Base-by-base conservation (phyloP, 2,113 vertebrate species). In the Tinamus guttatus region DNA sequence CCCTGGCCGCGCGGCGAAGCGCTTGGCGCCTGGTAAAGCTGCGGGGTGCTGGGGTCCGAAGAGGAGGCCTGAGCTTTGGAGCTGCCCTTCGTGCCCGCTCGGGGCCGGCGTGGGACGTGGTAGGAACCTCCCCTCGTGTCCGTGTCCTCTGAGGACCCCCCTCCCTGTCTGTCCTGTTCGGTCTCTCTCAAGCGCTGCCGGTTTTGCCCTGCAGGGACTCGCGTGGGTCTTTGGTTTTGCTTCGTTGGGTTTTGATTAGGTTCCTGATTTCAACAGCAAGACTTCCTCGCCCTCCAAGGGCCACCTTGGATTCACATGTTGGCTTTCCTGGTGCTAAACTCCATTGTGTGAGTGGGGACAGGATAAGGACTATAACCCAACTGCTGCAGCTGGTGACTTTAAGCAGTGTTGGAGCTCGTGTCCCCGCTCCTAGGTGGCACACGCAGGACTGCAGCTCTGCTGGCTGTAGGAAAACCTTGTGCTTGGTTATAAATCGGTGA, bases 31-130 rank as follows among this genome's bases (percentile, higher is more conserved):
- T 11, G 49, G 49, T 41, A 34, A 13, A 0, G 3, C 40, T 2
- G 1, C 0, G 0, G 7, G 2, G 14, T 9, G 21, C 25, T 70
- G 0, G 0, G 20, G 13, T 76, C 69, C 38, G 0, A 3, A 34
- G 65, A 59, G 58, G 73, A 83, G 60, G 30, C 45, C 73, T 60
- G 51, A 52, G 25, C n/a, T 73, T 78, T 43, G 64, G 2, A 71
- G 21, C 32, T n/a, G 64, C 59, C 58, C 21, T n/a, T n/a, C 21
- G 1, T 8, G 58, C 4, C 0, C 30, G 64, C 62, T 63, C 11
- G 2, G 62, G 1, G 24, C 9, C 25, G 34, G 7, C 17, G 2
- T 32, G 30, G 45, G 9, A 60, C 18, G 28, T n/a, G 1, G 65
- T 28, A 34, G 9, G 18, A 5, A 30, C 40, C 69, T 69, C 58